Base-by-base conservation (phyloP, 2,888 invertebrate species). In the Drosophila meridionalis region DNA sequence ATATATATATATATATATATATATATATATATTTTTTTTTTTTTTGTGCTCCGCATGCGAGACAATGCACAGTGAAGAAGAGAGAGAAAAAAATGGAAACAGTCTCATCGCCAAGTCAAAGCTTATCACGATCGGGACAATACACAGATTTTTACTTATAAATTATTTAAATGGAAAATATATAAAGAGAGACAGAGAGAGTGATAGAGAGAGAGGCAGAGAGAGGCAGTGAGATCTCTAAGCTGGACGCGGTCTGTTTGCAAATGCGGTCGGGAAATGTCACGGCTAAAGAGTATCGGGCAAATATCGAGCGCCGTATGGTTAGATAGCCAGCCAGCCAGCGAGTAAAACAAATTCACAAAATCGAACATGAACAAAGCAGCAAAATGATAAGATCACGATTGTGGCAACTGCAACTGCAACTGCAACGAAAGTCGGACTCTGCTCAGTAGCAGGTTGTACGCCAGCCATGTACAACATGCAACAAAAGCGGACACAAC, bases 301-400 rank as follows among this genome's bases (percentile, higher is more conserved):
- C 47, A 43, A 56, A 60, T 67, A 61, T 73, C 58, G 69, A 71
- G 63, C 56, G 69, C 58, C 34, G 53, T 36, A 34, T 60, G 62
- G 55, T 30, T 66, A 67, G 65, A 53, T 63, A 66, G 55, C 34
- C 34, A 40, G 40, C 40, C 9, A 36, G 53, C 32, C 57, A 66
- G 74, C 75, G 76, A 83, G 73, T 82, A 84, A 86, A 82, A 80
- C 87, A 88, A 86, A 86, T 88, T 86, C 89, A 84, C 85, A 83
- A 78, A 83, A 88, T 88, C 82, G 89, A 86, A 86, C 84, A 84
- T 87, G 86, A 87, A 85, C 88, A 83, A 83, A 88, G 83, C 86
- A 76, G 73, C 72, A 76, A 74, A 79, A 87, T 88, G 87, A 87
- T 87, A 87, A 86, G 87, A 87, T 87, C 87, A 87, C 87, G 87